These are phyloP conservation scores for Myioborus miniatus DNA, from an alignment of 2,797 vertebrate species.

Conservation along the genomic window DNA sequence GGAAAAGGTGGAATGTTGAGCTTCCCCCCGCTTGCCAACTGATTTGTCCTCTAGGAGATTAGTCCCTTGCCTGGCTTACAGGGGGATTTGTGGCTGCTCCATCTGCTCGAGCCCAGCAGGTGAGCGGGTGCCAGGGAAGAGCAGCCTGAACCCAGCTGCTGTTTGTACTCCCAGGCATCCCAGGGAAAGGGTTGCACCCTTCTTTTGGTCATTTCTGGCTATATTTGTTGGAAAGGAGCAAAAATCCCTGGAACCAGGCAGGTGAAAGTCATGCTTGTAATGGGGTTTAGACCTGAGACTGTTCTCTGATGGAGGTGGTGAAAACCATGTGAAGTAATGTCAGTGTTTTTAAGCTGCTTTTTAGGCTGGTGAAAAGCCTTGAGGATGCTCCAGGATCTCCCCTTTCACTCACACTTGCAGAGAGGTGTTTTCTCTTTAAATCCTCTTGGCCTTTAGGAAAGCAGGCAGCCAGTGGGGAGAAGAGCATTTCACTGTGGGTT, in stretches of 20 bases:
- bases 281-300: not conserved
- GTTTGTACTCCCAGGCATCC: not conserved
- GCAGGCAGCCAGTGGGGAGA: not conserved
- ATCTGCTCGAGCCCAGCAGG: not conserved
- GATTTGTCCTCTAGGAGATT: slow-evolving; percentile 41
- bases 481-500: not conserved
- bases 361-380: not conserved
- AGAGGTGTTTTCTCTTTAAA: not conserved
- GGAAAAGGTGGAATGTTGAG: not conserved
- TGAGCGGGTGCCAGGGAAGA: not conserved
- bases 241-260: not conserved
- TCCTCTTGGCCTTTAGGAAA: not conserved
- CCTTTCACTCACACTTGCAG: not conserved
- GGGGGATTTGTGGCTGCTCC: slow-evolving; percentile 12
- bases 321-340: not conserved
- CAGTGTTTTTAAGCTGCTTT: not conserved
- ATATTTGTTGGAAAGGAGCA: not conserved
- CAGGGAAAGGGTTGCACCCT: not conserved
- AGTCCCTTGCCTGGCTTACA: not conserved
- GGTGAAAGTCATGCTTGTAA: not conserved
- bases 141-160: not conserved
- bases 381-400: not conserved
- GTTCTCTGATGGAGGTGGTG: not conserved
- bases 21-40: not conserved
- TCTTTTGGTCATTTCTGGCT: not conserved